Percentiles rank a stretch among this genome's conserved stretches.
Conservation (phyloP, 2,888 invertebrate species). For the Cynaeus angustus region DNA sequence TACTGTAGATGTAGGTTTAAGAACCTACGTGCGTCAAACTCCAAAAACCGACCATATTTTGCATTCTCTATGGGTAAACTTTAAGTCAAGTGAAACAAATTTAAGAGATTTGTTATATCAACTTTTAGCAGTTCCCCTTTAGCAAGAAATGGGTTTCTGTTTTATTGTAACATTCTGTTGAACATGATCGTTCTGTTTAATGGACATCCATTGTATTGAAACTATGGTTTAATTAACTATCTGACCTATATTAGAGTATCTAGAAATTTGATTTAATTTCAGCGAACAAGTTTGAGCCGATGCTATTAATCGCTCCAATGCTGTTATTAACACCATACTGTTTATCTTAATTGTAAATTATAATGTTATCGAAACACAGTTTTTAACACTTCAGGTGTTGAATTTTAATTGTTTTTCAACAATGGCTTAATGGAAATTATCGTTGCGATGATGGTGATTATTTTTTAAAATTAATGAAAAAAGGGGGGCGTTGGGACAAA, state of each 20-base stretch:
- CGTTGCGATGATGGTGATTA: slow-evolving; percentile 9
- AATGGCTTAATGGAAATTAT: not conserved
- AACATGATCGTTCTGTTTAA: slow-evolving; percentile 2
- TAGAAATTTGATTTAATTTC: slow-evolving; percentile 25
- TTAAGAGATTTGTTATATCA: slow-evolving; percentile 25
- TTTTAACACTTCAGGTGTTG: not conserved
- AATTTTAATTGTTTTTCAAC: not conserved
- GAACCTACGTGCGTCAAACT: slow-evolving; percentile 31
- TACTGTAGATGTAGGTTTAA: slow-evolving; percentile 19
- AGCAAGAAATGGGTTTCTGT: not conserved
- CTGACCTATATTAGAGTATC: slow-evolving; percentile 9
- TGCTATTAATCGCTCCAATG: slow-evolving; percentile 22
- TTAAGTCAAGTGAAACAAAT: slow-evolving; percentile 26
- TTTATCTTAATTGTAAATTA: slow-evolving; percentile 8
- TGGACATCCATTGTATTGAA: slow-evolving; percentile 17
- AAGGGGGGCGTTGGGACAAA: slow-evolving; percentile 16
- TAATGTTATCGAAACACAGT: slow-evolving; percentile 1
- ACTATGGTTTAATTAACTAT: slow-evolving; percentile 28
- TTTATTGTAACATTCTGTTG: not conserved
- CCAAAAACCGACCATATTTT: slow-evolving; percentile 25
- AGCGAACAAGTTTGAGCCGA: slow-evolving; percentile 27
- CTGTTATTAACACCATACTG: slow-evolving; percentile 12
- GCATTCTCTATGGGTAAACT: slow-evolving; percentile 15
- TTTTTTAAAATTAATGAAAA: slow-evolving; percentile 23
- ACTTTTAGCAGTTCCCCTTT: not conserved